Evolutionary conservation across 1,140 invertebrate species (phyloP), one percentile per base, ranked within the genome.

Genomic region (Chlorops oryzae): DNA sequence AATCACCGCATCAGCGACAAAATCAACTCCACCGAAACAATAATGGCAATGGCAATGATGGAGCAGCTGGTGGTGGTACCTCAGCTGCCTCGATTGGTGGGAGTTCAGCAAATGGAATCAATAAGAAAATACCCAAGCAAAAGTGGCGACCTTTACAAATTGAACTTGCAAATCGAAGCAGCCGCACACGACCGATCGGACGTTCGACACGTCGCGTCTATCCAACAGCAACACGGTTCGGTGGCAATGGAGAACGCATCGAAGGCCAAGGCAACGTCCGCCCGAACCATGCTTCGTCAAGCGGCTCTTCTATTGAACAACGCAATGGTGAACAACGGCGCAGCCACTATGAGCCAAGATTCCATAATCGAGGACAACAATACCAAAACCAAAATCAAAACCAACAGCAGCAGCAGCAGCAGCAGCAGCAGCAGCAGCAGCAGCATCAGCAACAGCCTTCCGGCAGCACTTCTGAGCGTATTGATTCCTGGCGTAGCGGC

Each of bases 131-230:
- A 43, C 78, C 75, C 40, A 86, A 85, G 67, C 81, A 86, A 56
- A 87, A 85, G 73, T 88, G 86, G 86, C 80, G 87, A 37, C 85
- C 84, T 20, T 64, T 88, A 42, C 83, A 84, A 58, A 84, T 88
- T 49, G 83, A 86, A 57, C 55, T 84, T 51, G 65, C 75, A 3
- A n/a, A n/a, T n/a, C 83, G 83, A 62, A 74, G 65, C 27, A 66
- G 65, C 55, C 63, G 74, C 24, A 56, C 64, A 32, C 70, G 70
- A 49, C 62, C 61, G 38, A 64, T 70, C 56, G 65, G 59, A 20
- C 56, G 65, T 24, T 50, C 65, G 49, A 59, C 56, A 51, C 56
- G 65, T 6, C 61, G 47, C 32, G 37, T 43, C 23, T 25, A 23
- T 40, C 43, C 39, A 35, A 23, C 34, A 25, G 34, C 49, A 45